Evolutionary conservation across 1,140 invertebrate genomes (phyloP).

Genomic region (Pogonognathellus flavescens): DNA sequence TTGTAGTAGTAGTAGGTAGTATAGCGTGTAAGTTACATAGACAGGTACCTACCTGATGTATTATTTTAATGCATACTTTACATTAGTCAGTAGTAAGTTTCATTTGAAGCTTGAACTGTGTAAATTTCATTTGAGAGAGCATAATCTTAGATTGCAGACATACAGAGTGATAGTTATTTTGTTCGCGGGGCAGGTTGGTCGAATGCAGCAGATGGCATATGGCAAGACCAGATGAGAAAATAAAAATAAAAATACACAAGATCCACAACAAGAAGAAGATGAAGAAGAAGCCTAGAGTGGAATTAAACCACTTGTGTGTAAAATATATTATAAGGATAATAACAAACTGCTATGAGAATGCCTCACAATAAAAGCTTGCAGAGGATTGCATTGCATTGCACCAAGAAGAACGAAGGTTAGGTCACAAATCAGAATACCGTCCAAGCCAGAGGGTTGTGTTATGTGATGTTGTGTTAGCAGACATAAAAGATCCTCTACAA

Average conservation of each 20-base stretch:
- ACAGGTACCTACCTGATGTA: too few relatives aligned
- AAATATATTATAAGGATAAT: too few relatives aligned
- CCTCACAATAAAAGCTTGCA: slow-evolving; percentile 27
- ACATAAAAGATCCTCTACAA: slow-evolving; percentile 32
- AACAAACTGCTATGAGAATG: background rate
- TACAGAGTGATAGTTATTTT: background rate
- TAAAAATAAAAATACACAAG: background rate
- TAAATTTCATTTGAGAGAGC: too few relatives aligned
- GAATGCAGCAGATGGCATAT: slow-evolving; percentile 30
- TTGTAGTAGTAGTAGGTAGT: too few relatives aligned
- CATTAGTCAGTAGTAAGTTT: too few relatives aligned
- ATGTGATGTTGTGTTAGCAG: slow-evolving; percentile 13
- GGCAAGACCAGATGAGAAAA: slow-evolving; percentile 11
- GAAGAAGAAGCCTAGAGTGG: too few relatives aligned
- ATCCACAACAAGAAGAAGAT: background rate
- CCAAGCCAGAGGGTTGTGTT: slow-evolving; percentile 19
- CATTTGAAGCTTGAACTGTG: too few relatives aligned
- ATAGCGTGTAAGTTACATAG: too few relatives aligned
- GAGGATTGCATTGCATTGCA: slow-evolving; percentile 13
- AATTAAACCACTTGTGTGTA: too few relatives aligned
- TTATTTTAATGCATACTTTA: too few relatives aligned
- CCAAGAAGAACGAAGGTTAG: slow-evolving; percentile 14
- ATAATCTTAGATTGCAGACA: too few relatives aligned
- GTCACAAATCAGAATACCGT: slow-evolving; percentile 32
- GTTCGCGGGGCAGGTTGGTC: slow-evolving; percentile 26